Evolutionary conservation across 2,888 invertebrate genomes (phyloP).

Genomic region (Trissolcus japonicus): DNA sequence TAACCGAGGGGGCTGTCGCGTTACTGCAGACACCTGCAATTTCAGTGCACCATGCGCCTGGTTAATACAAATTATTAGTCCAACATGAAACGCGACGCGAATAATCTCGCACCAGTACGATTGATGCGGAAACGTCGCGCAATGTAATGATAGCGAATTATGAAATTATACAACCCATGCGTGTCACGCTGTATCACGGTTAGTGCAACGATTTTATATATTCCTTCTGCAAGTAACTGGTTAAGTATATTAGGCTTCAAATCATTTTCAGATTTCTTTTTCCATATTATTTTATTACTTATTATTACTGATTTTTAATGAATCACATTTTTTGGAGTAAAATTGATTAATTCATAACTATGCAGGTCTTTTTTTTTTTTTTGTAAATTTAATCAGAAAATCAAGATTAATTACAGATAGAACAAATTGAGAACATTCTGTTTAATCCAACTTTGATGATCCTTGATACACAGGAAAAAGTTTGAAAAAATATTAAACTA

Average conservation of each 20-base stretch:
- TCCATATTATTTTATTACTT: neutral
- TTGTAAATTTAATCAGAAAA: too few species aligned
- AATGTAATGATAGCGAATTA: constrained; percentile 28
- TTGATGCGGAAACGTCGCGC: constrained; percentile 29
- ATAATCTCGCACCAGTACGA: constrained; percentile 13
- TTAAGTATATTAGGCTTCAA: constrained; percentile 16
- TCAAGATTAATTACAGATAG: too few species aligned
- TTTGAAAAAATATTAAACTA: too few species aligned
- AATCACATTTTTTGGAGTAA: too few species aligned
- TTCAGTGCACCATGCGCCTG: constrained; percentile 6
- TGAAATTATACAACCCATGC: constrained; percentile 23
- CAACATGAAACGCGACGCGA: constrained; percentile 10
- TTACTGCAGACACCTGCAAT: constrained; percentile 93
- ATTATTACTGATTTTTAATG: too few species aligned
- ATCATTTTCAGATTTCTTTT: constrained; percentile 3
- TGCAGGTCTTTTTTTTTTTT: too few species aligned
- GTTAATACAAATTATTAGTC: constrained; percentile 26
- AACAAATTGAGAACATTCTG: too few species aligned
- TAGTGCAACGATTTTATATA: neutral
- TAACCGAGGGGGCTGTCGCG: constrained; percentile 96
- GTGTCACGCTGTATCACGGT: constrained; percentile 16
- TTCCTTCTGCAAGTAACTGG: constrained; percentile 15
- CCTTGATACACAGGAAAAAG: too few species aligned
- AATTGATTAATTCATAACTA: too few species aligned
- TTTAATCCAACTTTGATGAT: too few species aligned